Base-by-base conservation (phyloP, 1,140 invertebrate genomes). In the Drosophila serrata region DNA sequence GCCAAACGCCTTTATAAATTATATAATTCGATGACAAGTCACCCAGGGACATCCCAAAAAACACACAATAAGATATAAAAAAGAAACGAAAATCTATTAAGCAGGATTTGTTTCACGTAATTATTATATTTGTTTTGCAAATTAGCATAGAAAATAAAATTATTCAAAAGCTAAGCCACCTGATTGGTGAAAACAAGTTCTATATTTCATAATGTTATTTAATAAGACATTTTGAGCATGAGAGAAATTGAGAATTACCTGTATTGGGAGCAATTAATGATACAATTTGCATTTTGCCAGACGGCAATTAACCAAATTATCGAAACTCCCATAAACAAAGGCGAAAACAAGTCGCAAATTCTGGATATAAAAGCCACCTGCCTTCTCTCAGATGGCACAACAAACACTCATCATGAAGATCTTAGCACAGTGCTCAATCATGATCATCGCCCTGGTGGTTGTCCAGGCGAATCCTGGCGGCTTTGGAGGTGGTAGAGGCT, bases 311-410 rank as follows among this genome's bases (percentile, higher is more conserved):
- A 27, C 19, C 17, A 35, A 48, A 6, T 12, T 15, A 19, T 15
- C 24, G 11, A 17, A 17, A 46, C 45, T n/a, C 31, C 19, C 27
- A 37, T 51, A 61, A 29, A 62, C 17, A 59, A 56, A 40, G 4
- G 19, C 22, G 6, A 29, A 42, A 76, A 65, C 48, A 31, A 22
- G 11, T 37, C 27, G 29, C 51, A n/a, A 19, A 31, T 19, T 37
- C 39, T 24, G 13, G 33, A 31, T 80, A 80, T 80, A 80, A 74
- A 80, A 79, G 77, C 15, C 33, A 8, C 35, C 45, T n/a, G 12
- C 11, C 15, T 6, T 43, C 17, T n/a, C 15, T 19, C 51, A 74
- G 45, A 67, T 19, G 42, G 40, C 42, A 72, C 45, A 69, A 60
- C 35, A 69, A 46, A 33, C 45, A 46, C 11, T 31, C 40, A 60